Evolutionary conservation across 2,888 invertebrate species (phyloP), one percentile per base, ranked within the genome.

Genomic region (Cynaeus angustus): DNA sequence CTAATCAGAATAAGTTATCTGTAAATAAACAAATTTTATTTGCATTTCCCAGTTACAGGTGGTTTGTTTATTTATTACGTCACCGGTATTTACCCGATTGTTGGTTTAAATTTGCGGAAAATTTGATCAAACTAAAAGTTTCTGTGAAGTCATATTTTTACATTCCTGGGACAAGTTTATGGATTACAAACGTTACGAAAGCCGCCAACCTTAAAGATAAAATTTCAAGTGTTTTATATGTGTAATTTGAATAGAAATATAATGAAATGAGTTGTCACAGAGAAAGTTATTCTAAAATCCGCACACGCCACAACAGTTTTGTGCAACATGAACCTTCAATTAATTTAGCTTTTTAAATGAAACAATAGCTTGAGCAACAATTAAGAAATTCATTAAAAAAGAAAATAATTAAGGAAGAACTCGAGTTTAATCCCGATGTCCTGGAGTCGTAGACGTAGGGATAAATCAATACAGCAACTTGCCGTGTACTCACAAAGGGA

Each of bases 271-370:
- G 14, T 65, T 56, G 66, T 66, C 66, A 48, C 66, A 66, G 66
- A 66, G 66, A 66, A 66, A 66, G 66, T 66, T 45, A 56, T 66
- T 46, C 37, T 66, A 55, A 56, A 66, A 66, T 66, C 66, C 53
- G 65, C 65, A 45, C 66, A 66, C 66, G 66, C 48, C 55, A 65
- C 53, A 50, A 21, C 48, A 66, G 33, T 56, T 66, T 56, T 56
- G 46, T 64, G 56, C 56, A 56, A 53, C 64, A 66, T 56, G 12
- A 48, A 28, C 56, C 66, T 66, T 66, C 66, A 58, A 53, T 56
- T 65, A 65, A 65, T 53, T 62, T 62, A 53, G 16, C 53, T 53
- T 65, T 53, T 50, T n/a, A 53, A 65, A 52, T 10, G 38, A 33
- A 65, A 65, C 65, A 65, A 65, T 65, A 45, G 65, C 28, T 65